These are phyloP conservation scores for Acanthopagrus latus DNA, from an alignment of 2,797 vertebrate genomes.

Conservation along the genomic window DNA sequence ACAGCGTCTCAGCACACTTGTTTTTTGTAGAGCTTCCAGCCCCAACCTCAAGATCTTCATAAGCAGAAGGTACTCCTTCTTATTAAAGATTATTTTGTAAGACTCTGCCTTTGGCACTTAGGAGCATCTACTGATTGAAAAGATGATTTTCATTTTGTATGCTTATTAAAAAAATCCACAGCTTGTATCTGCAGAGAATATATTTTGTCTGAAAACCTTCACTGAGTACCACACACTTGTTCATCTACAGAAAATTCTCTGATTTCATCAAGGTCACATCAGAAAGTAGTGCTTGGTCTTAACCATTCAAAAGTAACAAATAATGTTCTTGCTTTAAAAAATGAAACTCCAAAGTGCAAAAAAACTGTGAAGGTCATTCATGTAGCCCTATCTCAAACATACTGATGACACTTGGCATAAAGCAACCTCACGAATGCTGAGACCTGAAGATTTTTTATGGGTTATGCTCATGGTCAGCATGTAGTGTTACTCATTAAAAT, in stretches of 20 bases:
- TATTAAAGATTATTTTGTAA: neutral
- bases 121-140: no score
- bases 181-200: neutral
- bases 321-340: slow-evolving; percentile 3
- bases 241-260: neutral
- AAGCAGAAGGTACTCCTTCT: neutral
- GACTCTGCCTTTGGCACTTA: neutral
- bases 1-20: neutral
- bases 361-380: neutral
- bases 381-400: neutral
- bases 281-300: neutral
- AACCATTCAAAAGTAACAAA: neutral
- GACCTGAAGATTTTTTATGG: no score
- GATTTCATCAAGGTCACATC: neutral
- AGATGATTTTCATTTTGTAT: neutral
- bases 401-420: neutral
- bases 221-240: neutral
- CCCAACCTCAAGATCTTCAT: neutral
- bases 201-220: neutral
- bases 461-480: no score
- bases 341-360: neutral
- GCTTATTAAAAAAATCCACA: neutral
- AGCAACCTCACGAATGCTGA: no score
- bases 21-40: neutral
- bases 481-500: no score